These are phyloP conservation scores for Acipenser transmontanus DNA, from an alignment of 2,797 vertebrate genomes.

Conservation along the genomic window DNA sequence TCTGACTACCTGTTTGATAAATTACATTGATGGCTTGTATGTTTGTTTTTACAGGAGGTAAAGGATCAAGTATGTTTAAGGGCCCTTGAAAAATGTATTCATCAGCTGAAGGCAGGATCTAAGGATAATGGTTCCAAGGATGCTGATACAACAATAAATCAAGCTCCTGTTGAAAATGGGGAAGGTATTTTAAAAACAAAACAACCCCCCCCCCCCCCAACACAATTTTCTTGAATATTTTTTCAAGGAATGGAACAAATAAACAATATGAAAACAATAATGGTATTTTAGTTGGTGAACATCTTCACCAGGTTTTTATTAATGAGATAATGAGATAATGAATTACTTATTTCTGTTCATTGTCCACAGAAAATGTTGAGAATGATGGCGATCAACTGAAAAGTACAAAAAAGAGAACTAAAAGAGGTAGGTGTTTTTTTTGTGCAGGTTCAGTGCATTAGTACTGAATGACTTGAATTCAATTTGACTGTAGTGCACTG, in stretches of 20 bases:
- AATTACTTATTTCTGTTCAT: not conserved
- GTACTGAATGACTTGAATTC: no score
- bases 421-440: conserved; percentile 47
- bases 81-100: conserved; percentile 74
- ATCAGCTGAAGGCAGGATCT: conserved; percentile 53
- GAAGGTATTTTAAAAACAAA: conserved; percentile 41
- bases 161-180: conserved; percentile 52
- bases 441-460: no score
- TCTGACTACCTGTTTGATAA: no score
- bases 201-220: no score
- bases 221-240: no score
- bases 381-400: conserved; percentile 46
- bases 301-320: no score
- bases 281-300: no score
- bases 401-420: conserved; percentile 47
- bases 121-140: conserved; percentile 36
- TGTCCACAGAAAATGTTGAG: conserved; percentile 41
- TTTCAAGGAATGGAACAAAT: no score
- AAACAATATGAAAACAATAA: no score
- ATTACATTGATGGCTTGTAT: not conserved
- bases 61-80: conserved; percentile 79
- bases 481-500: no score
- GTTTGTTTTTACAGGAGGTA: conserved; percentile 61
- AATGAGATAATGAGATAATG: no score
- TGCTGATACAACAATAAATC: conserved; percentile 27